Base-by-base conservation (phyloP, 2,113 vertebrate species). In the Ochotona princeps region DNA sequence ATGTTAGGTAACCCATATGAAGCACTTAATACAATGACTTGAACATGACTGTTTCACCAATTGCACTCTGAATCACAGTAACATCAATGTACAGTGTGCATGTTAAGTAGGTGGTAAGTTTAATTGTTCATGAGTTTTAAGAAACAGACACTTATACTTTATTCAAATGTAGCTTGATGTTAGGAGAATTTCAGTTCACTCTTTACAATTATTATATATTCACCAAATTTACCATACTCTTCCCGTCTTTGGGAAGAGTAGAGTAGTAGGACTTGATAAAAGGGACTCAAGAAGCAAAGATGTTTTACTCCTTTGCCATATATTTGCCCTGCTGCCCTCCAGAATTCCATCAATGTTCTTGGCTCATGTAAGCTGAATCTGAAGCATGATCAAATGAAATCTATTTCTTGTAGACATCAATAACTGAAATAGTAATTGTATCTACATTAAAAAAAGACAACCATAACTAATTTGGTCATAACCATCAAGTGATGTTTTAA, bases 381-480 rank as follows among this genome's bases (percentile, higher is more conserved):
- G 54, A 81, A 81, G 32, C 15, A 38, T 14, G 5, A 72, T 66
- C 80, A 65, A 65, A 76, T 61, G 18, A 83, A 80, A 23, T 38
- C 38, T 69, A 51, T 7, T 51, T 0, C 13, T 67, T 44, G 5
- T 30, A n/a, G 54, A 30, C 23, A n/a, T 72, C 60, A 38, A 51
- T 82, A 76, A 93, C 12, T 80, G 20, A 21, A 79, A 60, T 72
- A 20, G 11, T 72, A 44, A 85, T 60, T 82, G 81, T 93, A 85
- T 12, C 54, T 72, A 66, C 15, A 32, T 75, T 85, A 60, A 23
- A 61, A 84, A 70, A 44, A 44, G 38, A 57, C 28, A 87, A 10
- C 18, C 57, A 49, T 76, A 72, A 25, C 26, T 75, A 81, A 57
- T 88, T 83, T 81, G 1, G 2, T 26, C 54, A 87, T 35, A 13